Evolutionary conservation across 2,113 vertebrate species (phyloP).

Genomic region (Festucalex cinctus): DNA sequence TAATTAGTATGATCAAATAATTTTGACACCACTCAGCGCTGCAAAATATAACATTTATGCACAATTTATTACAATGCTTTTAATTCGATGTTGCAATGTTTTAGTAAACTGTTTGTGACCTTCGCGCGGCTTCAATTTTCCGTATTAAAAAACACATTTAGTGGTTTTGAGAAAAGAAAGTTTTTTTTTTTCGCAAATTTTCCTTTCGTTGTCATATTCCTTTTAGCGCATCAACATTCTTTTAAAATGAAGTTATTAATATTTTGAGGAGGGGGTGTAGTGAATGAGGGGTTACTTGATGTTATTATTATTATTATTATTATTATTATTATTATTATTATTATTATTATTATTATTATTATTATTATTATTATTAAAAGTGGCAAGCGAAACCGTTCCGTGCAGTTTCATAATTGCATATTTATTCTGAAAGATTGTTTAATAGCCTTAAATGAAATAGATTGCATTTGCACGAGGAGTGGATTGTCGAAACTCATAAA

Average conservation of each 20-base stretch:
- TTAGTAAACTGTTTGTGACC: not conserved
- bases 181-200: too few relatives aligned
- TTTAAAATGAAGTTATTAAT: not conserved
- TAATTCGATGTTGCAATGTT: not conserved
- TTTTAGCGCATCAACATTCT: not conserved
- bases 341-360: too few relatives aligned
- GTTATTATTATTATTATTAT: too few relatives aligned
- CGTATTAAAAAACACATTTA: too few relatives aligned
- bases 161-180: not conserved
- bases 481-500: not conserved
- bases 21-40: not conserved
- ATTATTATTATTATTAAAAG: slow-evolving; percentile 28
- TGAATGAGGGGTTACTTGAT: not conserved
- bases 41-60: not conserved
- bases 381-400: slow-evolving; percentile 24
- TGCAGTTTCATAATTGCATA: slow-evolving; percentile 34
- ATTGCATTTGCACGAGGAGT: not conserved
- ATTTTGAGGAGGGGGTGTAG: not conserved
- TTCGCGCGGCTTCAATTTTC: not conserved
- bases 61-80: too few relatives aligned
- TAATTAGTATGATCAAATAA: not conserved
- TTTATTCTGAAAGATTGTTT: not conserved
- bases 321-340: too few relatives aligned
- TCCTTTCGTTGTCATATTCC: not conserved
- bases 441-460: too few relatives aligned